Base-by-base conservation (phyloP, 2,888 invertebrate genomes). In the Dromius quadrimaculatus region DNA sequence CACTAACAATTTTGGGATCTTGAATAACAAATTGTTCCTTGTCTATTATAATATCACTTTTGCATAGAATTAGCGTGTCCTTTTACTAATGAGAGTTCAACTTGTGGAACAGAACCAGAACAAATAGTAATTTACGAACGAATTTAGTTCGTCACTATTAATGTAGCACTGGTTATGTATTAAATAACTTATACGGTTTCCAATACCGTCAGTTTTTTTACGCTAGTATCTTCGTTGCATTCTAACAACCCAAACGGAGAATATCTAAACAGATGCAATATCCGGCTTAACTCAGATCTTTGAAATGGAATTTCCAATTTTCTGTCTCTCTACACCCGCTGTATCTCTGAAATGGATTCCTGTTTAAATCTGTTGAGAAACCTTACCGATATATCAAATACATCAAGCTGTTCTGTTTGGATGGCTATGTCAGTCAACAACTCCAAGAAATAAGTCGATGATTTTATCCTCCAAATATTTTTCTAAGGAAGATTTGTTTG, bases 201-300 rank as follows among this genome's bases (percentile, higher is more conserved):
- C n/a, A n/a, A n/a, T n/a, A n/a, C n/a, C n/a, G n/a, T n/a, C n/a
- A n/a, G n/a, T n/a, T n/a, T n/a, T n/a, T n/a, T n/a, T n/a, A n/a
- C n/a, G n/a, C n/a, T n/a, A n/a, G 36, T 15, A 41, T 15, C 13
- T 41, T 41, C 41, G 41, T 15, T 41, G 41, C 50, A 54, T 54
- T 54, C 28, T 28, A 36, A 4, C 28, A 15, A 19, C 15, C 47
- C 34, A 20, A 64, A 64, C 34, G 34, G 64, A 64, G 47, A 64
- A 64, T 64, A 64, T 32, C 64, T 43, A 64, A 28, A 63, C 63
- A 47, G 15, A 47, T 64, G 47, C 43, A 64, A 47, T 64, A 47
- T 64, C 64, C 64, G 64, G 64, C 11, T 62, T 62, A 62, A 23
- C 41, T 62, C 43, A 17, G 23, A 41, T 32, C 8, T 32, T 45